Evolutionary conservation across 2,113 vertebrate species (phyloP), one percentile per base, ranked within the genome.

Genomic region (Anguilla rostrata): DNA sequence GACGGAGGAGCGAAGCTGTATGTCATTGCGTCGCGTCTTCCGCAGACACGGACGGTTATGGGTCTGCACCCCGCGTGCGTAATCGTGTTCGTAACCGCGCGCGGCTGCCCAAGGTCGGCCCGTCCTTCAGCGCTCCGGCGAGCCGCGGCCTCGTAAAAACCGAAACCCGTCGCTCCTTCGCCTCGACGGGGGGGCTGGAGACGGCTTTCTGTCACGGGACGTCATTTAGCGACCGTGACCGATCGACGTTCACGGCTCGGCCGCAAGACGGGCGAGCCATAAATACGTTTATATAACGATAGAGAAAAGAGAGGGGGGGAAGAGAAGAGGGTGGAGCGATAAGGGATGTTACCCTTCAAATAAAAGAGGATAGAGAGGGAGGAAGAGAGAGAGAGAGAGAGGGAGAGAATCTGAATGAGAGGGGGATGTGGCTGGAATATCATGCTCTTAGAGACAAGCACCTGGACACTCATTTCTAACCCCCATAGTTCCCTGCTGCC

Each of bases 371-470:
- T 6, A 53, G 49, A 53, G 8, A 46, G 43, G 43, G 9, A 60
- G 34, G 26, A 34, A 83, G 43, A 22, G 20, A 40, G 29, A 83
- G 84, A 46, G 40, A 39, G 49, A 81, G 66, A 40, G 41, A n/a
- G 87, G 29, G 63, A 49, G 39, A 57, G 82, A 34, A 34, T 34
- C 34, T 34, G 34, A 34, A 34, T 34, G 29, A 85, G 49, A 39
- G 22, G 83, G 41, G 86, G 49, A 83, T 78, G 39, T 71, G 46
- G 34, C 63, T 78, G 84, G 88, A 90, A 90, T 87, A 81, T 84
- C 57, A 12, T 87, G 26, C 66, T 26, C 41, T 39, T 40, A 53
- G 84, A 84, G 85, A 86, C 78, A 71, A 46, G 49, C 83, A 87
- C 56, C 80, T 87, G 85, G 79, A 1, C 66, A 71, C 34, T 43